Evolutionary conservation across 2,888 invertebrate genomes (phyloP).

Genomic region (Melanostoma mellinum): DNA sequence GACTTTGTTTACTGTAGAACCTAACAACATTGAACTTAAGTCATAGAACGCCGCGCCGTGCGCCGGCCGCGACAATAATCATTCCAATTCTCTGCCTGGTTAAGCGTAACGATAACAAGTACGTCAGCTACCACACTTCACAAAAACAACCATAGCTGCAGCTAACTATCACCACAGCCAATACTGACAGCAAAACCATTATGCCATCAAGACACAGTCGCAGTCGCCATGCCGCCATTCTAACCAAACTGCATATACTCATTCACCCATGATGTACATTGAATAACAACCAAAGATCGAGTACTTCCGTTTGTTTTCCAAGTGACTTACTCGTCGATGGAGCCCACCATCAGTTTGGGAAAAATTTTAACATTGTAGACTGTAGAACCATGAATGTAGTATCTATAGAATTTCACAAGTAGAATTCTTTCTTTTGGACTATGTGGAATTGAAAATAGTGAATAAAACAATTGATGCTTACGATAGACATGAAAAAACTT

Average conservation of each 20-base stretch:
- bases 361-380: conserved; percentile 11
- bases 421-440: too few species aligned
- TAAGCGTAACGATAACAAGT: conserved; percentile 36
- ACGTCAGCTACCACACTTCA: not conserved
- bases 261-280: conserved; percentile 49
- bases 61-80: conserved; percentile 22
- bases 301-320: conserved; percentile 64
- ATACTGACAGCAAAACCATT: conserved; percentile 2
- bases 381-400: not conserved
- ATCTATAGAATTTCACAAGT: conserved; percentile 14
- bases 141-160: not conserved
- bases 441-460: too few species aligned
- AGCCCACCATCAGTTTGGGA: conserved; percentile 26
- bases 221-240: not conserved
- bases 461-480: too few species aligned
- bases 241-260: conserved; percentile 15
- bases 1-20: not conserved
- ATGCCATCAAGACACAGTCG: conserved; percentile 6
- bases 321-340: conserved; percentile 50
- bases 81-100: conserved; percentile 31
- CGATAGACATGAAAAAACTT: too few species aligned
- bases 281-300: conserved; percentile 61
- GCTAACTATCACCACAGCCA: not conserved
- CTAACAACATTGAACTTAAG: conserved; percentile 24
- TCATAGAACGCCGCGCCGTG: not conserved